Base-by-base conservation (phyloP, 64 coral and sea anemone species). In the Hydrozoanthus tunicans region DNA sequence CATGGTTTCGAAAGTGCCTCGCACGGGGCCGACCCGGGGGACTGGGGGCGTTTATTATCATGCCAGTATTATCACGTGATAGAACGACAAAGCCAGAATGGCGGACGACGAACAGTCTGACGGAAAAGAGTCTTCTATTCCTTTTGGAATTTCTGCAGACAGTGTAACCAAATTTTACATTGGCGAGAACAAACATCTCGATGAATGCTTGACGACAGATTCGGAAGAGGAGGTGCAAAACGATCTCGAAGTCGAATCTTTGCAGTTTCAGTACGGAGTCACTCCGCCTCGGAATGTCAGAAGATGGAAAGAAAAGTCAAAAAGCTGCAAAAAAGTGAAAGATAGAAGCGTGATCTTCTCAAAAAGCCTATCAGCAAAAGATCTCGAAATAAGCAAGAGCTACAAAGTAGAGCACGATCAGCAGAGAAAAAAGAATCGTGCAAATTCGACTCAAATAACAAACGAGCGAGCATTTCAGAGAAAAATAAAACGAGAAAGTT, bases 271-370 rank as follows among this genome's bases (percentile, higher is more conserved):
- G 6, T 94, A 94, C n/a, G 95, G 95, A 8, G 70, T 83, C 7
- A 96, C 95, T 91, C 95, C 95, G 55, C 95, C 95, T 62, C 81
- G 95, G 88, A 91, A 96, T 83, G 62, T 89, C 7, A 92, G 92
- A 91, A 81, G 95, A 51, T 69, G 77, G 52, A 96, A 94, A 70
- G 95, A 96, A 71, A 94, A 69, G 10, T 86, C 76, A 15, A 91
- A 85, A 92, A 94, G 79, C 51, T 83, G 81, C 59, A 92, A 93
- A 89, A 89, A 92, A 70, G 79, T 67, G 3, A 78, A 82, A 83
- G 82, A 66, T 0, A 27, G 68, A 56, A 60, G 23, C 32, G 67
- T 88, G 12, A 58, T 88, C 68, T 90, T 91, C 56, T 32, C 86
- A 8, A 93, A 92, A 79, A 82, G 82, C n/a, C 92, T 84, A 5